phyloP scores from a whole-genome alignment of 1,140 invertebrate species.

The Diprion similis region DNA sequence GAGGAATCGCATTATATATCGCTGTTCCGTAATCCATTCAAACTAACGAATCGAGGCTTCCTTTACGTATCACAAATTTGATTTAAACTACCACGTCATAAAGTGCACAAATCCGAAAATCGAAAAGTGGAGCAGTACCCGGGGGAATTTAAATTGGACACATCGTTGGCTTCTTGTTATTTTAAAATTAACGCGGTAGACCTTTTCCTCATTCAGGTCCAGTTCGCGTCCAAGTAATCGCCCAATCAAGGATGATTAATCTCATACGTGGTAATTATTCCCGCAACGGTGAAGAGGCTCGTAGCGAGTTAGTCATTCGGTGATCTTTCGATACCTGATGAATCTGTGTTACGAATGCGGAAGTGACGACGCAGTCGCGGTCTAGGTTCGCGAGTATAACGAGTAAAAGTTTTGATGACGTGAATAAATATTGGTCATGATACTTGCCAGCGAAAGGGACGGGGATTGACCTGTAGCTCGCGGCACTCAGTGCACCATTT shows the following conservation, averaged over 20 bases:
- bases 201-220: background rate
- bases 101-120: background rate
- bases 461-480: slow-evolving; percentile 15
- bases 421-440: slow-evolving; percentile 29
- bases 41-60: background rate
- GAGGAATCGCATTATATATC: slow-evolving; percentile 8
- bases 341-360: slow-evolving; percentile 34
- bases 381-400: slow-evolving; percentile 16
- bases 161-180: background rate
- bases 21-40: background rate
- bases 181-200: background rate
- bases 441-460: slow-evolving; percentile 26
- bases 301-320: background rate
- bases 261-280: slow-evolving; percentile 5
- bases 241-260: background rate
- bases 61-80: background rate
- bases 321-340: slow-evolving; percentile 18
- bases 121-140: background rate
- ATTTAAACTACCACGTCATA: background rate
- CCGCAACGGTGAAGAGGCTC: background rate
- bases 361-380: slow-evolving; percentile 25
- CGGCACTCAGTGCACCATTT: slow-evolving; percentile 36
- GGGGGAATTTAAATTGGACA: background rate
- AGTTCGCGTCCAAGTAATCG: background rate
- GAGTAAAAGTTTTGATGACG: slow-evolving; percentile 15